These are phyloP conservation scores for Rallus crepitans DNA, from an alignment of 2,797 vertebrate genomes.

Conservation along the genomic window DNA sequence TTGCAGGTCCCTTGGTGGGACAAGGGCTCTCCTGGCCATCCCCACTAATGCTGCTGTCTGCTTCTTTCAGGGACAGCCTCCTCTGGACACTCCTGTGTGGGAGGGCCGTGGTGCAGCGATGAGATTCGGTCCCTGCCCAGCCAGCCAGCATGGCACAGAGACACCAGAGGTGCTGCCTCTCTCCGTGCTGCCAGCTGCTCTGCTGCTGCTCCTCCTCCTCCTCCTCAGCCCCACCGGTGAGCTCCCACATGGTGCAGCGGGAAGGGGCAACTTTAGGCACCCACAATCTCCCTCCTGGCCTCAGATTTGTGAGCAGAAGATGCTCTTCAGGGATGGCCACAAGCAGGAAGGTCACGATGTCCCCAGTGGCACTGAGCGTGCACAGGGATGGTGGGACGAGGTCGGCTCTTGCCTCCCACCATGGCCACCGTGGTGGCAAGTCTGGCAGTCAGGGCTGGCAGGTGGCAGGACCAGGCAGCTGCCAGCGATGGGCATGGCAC, in stretches of 20 bases:
- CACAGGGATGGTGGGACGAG: background rate
- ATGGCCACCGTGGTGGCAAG: background rate
- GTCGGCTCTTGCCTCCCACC: background rate
- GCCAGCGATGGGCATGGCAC: background rate
- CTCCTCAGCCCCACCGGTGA: slow-evolving; percentile 77
- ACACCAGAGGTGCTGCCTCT: slow-evolving; percentile 73
- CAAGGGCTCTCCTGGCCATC: background rate
- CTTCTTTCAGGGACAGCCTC: slow-evolving; percentile 53
- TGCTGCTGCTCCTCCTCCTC: slow-evolving; percentile 83
- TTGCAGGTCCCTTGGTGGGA: background rate
- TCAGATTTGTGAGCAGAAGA: background rate
- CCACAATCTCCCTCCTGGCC: fast-evolving
- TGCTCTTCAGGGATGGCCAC: background rate
- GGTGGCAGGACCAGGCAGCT: background rate
- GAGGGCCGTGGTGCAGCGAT: slow-evolving; percentile 55
- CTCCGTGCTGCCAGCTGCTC: slow-evolving; percentile 66
- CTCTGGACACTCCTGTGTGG: background rate
- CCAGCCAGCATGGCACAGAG: slow-evolving; percentile 67
- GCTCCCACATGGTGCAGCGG: background rate
- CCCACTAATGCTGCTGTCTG: background rate
- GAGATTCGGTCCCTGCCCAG: background rate
- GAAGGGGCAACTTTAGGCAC: background rate
- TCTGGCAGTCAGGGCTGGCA: background rate
- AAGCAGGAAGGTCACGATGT: fast-evolving
- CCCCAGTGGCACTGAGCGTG: fast-evolving